Conservation (phyloP, 2,888 invertebrate genomes). For the Pachydiplax longipennis region DNA sequence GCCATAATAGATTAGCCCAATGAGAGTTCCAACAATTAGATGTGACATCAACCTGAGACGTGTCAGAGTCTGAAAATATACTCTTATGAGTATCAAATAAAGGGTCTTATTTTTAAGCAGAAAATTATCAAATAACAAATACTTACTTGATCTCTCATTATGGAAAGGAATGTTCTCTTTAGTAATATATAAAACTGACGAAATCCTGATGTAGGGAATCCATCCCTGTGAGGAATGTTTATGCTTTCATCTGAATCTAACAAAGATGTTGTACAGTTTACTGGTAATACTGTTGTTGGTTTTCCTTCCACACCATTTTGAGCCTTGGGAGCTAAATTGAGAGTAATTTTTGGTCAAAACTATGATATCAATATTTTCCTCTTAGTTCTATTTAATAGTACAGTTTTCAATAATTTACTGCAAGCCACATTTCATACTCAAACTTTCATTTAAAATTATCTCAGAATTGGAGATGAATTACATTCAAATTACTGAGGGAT, state of each 20-base stretch:
- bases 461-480: too few relatives aligned
- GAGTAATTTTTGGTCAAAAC: background rate
- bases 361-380: background rate
- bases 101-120: too few relatives aligned
- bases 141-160: constrained; percentile 86
- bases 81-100: background rate
- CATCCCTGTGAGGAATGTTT: constrained; percentile 66
- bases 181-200: constrained; percentile 89
- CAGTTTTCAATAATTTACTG: too few relatives aligned
- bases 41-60: constrained; percentile 87
- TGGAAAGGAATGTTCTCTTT: constrained; percentile 83
- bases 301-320: too few relatives aligned
- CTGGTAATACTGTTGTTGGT: constrained; percentile 54
- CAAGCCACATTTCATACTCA: too few relatives aligned
- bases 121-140: background rate
- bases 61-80: constrained; percentile 76
- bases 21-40: constrained; percentile 86
- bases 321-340: too few relatives aligned
- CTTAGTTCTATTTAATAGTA: too few relatives aligned
- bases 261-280: constrained; percentile 57
- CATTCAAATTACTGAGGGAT: too few relatives aligned
- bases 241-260: constrained; percentile 71
- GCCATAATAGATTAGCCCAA: constrained; percentile 92
- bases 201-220: constrained; percentile 75
- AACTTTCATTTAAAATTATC: too few relatives aligned